Conservation (phyloP, 2,113 vertebrate species). For the Microcebus griseorufus region DNA sequence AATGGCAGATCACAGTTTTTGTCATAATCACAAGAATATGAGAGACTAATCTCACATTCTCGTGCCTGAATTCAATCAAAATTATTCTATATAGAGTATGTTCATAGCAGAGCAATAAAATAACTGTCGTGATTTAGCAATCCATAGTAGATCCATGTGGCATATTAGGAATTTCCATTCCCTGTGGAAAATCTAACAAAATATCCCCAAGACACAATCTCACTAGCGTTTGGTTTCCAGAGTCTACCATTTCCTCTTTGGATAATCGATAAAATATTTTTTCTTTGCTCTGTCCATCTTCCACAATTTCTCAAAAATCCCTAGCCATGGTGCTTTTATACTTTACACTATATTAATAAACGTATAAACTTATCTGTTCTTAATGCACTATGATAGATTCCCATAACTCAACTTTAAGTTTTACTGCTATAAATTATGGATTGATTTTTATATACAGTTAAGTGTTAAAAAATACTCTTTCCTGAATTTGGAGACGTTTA, state of each 20-base stretch:
- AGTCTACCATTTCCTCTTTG: neutral
- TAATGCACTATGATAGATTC: slow-evolving; percentile 7
- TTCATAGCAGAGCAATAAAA: neutral
- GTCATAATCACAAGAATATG: neutral
- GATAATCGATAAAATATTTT: neutral
- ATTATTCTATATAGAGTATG: neutral
- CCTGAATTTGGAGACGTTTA: slow-evolving; percentile 29
- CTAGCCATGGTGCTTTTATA: neutral
- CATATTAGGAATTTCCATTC: neutral
- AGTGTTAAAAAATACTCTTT: slow-evolving; percentile 49
- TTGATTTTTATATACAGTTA: neutral
- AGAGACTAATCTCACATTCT: neutral
- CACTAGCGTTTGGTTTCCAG: neutral
- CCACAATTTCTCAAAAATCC: neutral
- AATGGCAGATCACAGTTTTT: neutral
- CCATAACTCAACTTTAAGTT: slow-evolving; percentile 26
- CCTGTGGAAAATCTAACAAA: neutral
- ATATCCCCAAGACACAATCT: neutral
- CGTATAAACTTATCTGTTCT: neutral
- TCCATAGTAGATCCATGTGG: neutral
- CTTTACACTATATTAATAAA: neutral
- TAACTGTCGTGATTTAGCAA: neutral
- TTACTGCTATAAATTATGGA: slow-evolving; percentile 30
- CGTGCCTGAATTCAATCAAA: neutral
- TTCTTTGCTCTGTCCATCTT: neutral